Evolutionary conservation across 1,140 invertebrate genomes (phyloP).

Genomic region (Brachionus sp.): DNA sequence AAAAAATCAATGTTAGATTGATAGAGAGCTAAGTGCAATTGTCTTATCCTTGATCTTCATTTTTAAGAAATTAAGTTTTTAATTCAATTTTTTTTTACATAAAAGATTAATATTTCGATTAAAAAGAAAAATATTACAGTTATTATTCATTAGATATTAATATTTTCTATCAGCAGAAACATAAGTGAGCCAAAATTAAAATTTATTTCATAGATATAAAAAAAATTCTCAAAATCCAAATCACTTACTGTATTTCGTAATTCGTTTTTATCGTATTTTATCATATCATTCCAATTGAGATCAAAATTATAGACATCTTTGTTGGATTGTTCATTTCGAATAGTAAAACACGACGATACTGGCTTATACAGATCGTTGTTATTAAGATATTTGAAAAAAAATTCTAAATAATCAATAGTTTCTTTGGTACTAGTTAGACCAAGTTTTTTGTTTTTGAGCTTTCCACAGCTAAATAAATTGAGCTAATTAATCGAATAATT

Average conservation of each 20-base stretch:
- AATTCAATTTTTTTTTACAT: too few species aligned
- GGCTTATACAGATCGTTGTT: neutral
- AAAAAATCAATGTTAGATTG: too few species aligned
- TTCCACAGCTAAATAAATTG: neutral
- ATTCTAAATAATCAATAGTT: constrained; percentile 12
- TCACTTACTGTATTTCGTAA: constrained; percentile 28
- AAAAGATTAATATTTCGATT: too few species aligned
- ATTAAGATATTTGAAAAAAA: constrained; percentile 8
- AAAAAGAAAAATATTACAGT: too few species aligned
- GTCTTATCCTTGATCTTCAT: too few species aligned
- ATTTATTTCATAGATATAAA: too few species aligned
- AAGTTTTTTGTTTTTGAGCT: neutral
- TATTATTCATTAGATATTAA: too few species aligned
- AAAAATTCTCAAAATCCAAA: too few species aligned
- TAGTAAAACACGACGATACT: neutral
- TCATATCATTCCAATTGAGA: constrained; percentile 25
- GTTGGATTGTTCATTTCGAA: neutral
- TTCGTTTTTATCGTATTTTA: constrained; percentile 22
- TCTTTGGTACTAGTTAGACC: neutral
- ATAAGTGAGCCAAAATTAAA: too few species aligned
- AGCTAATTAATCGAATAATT: neutral
- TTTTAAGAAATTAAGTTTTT: neutral
- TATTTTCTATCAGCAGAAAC: too few species aligned
- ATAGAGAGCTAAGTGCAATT: too few species aligned
- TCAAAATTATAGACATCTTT: constrained; percentile 11